These are phyloP conservation scores for Sphaerolaimus hirsutus DNA, from an alignment of 2,888 invertebrate species.

Conservation along the genomic window DNA sequence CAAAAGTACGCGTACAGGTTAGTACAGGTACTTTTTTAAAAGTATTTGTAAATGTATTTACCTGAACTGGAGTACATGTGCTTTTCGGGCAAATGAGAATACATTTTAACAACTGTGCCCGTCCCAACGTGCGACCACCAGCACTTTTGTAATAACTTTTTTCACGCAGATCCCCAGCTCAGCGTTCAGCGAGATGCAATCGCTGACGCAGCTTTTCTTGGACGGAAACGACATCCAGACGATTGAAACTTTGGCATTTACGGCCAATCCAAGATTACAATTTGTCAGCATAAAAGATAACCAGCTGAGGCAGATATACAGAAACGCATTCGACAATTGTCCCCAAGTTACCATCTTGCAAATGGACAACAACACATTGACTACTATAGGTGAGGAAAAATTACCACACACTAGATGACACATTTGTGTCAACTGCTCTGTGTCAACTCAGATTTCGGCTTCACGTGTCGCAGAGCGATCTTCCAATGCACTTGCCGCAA, in stretches of 20 bases:
- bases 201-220: conserved; percentile 41
- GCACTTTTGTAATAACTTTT: too few species aligned
- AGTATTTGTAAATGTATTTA: background rate
- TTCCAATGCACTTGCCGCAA: too few species aligned
- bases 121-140: too few species aligned
- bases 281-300: conserved; percentile 42
- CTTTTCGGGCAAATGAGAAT: background rate
- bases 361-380: background rate
- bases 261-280: conserved; percentile 43
- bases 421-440: too few species aligned
- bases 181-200: conserved; percentile 49
- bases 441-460: too few species aligned
- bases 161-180: conserved; percentile 33
- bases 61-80: background rate
- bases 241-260: conserved; percentile 54
- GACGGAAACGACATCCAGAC: conserved; percentile 37
- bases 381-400: background rate
- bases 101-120: too few species aligned
- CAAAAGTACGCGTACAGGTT: too few species aligned
- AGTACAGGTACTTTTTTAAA: too few species aligned
- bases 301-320: background rate
- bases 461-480: too few species aligned
- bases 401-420: too few species aligned
- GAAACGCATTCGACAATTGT: background rate
- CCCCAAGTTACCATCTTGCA: background rate